Conservation (phyloP, 2,797 vertebrate species). For the Myripristis jacobus region DNA sequence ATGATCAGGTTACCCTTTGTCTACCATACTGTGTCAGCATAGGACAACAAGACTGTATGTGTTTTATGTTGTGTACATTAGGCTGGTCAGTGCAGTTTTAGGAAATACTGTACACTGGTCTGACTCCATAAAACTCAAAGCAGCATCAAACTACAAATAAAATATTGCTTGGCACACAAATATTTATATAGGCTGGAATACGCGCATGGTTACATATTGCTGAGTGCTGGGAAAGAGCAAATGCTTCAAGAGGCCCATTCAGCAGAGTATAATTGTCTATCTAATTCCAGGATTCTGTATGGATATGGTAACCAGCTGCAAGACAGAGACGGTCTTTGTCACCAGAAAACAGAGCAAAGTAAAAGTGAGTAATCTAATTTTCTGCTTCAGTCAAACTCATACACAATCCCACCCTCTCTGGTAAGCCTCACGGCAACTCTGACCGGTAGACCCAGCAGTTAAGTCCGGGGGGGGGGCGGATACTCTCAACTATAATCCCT, state of each 20-base stretch:
- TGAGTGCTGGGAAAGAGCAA: not conserved
- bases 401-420: conserved; percentile 52
- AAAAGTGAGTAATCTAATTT: conserved; percentile 76
- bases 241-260: not conserved
- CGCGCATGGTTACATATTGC: not conserved
- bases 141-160: not conserved
- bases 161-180: not conserved
- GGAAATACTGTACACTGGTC: not conserved
- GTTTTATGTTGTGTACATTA: conserved; percentile 4
- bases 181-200: not conserved
- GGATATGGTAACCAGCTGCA: conserved; percentile 47
- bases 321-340: conserved; percentile 48
- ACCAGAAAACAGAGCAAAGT: conserved; percentile 59
- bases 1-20: conserved; percentile 72
- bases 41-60: conserved; percentile 5
- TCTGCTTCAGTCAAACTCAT: conserved; percentile 70
- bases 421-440: conserved; percentile 60
- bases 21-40: conserved; percentile 33
- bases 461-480: conserved; percentile 48
- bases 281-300: conserved; percentile 19
- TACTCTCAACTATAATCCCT: conserved; percentile 74
- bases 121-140: not conserved
- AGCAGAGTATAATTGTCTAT: not conserved
- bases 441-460: conserved; percentile 65
- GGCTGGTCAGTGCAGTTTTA: not conserved